Percentiles rank a stretch among this genome's conserved stretches.
Evolutionary conservation across 2,113 vertebrate species (phyloP).

Genomic region (Saimiri boliviensis): DNA sequence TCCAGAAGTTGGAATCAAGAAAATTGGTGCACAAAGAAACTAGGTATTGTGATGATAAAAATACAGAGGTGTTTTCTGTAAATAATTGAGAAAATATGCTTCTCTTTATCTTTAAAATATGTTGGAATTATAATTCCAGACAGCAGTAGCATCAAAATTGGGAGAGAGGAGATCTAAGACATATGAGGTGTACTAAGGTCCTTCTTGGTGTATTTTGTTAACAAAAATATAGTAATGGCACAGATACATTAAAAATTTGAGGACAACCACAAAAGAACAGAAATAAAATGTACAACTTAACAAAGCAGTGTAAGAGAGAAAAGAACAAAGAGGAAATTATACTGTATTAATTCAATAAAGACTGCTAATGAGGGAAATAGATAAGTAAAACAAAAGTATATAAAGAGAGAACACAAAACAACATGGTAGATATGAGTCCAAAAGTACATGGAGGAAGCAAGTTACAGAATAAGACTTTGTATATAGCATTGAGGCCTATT

Average conservation of each 20-base stretch:
- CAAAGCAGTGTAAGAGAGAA: neutral
- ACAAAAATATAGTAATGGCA: conserved; percentile 9
- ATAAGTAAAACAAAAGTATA: neutral
- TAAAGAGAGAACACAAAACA: neutral
- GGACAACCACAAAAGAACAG: neutral
- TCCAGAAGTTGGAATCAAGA: neutral
- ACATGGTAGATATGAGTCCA: neutral
- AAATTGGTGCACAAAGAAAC: neutral
- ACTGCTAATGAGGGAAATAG: neutral
- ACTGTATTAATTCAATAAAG: neutral
- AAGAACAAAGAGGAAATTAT: neutral
- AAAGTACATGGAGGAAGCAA: neutral
- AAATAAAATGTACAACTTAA: neutral
- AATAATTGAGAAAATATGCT: neutral
- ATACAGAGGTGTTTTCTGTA: neutral
- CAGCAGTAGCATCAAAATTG: neutral
- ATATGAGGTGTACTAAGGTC: neutral
- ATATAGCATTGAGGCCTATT: neutral
- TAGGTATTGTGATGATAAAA: neutral
- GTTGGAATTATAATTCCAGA: neutral
- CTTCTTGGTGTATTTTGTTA: neutral
- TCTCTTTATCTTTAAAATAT: conserved; percentile 7
- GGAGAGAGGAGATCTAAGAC: neutral
- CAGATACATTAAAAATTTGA: neutral
- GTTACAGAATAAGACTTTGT: neutral